Evolutionary conservation across 2,113 vertebrate genomes (phyloP), one percentile per base, ranked within the genome.

Genomic region (Calidris pugnax): DNA sequence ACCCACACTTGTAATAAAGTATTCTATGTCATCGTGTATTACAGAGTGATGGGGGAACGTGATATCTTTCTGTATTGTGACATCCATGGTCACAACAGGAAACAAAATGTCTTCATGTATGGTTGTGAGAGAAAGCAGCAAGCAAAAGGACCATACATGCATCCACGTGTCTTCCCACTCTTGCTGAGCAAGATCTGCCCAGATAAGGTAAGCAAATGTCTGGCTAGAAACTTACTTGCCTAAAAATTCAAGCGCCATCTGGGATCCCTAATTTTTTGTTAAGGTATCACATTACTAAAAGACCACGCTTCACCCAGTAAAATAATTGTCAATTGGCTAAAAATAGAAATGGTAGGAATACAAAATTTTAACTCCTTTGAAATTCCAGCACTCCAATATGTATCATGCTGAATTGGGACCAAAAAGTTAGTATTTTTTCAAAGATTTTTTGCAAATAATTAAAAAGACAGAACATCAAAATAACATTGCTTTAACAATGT

Each of bases 31-130:
- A 35, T 94, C 74, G 59, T 16, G 11, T 91, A 67, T 96, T 63
- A 55, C 57, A 99, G 98, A 92, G 51, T 98, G 78, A 97, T 98
- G 98, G 95, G 96, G 55, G 97, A 98, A 48, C 85, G 91, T 62
- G 96, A 94, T 56, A 96, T 98, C 60, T 90, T 98, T 89, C 88
- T 98, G 48, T 98, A 98, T 72, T 98, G 98, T 95, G 98, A 98
- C 48, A 95, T 98, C 75, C 98, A 98, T n/a, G 98, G 98, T 47
- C 98, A 99, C 63, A 98, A 98, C 80, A 97, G 86, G 81, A 98
- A 98, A 93, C 96, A 98, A 81, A 98, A 99, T 51, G 97, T 98
- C 88, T 98, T 98, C 87, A 97, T 98, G 96, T 98, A 98, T 32
- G 98, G 98, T 63, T 98, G 98, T 96, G 97, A 98, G 56, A 84